Conservation (phyloP, 30 jellyfish, hydroid and myxozoan genomes). For the Cassiopea andromeda region DNA sequence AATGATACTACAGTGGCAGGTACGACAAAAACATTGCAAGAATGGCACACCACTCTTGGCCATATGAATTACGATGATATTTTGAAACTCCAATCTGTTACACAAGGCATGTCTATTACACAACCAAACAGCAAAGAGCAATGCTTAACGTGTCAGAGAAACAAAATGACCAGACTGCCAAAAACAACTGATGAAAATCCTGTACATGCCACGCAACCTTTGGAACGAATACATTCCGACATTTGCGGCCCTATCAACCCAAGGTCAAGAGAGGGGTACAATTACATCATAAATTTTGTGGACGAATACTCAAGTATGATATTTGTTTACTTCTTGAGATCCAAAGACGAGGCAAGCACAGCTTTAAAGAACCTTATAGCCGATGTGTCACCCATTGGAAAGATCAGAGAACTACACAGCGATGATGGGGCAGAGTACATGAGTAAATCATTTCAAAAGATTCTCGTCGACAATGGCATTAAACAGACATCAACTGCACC, state of each 20-base stretch:
- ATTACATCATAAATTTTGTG: conserved; percentile 46
- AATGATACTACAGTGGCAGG: conserved; percentile 14
- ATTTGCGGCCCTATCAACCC: conserved; percentile 54
- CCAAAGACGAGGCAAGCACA: conserved; percentile 43
- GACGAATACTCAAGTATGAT: conserved; percentile 54
- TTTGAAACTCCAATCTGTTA: conserved; percentile 29
- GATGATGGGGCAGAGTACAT: conserved; percentile 27
- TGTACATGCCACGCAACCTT: conserved; percentile 35
- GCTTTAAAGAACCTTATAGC: conserved; percentile 30
- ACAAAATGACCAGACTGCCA: conserved; percentile 55
- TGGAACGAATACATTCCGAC: conserved; percentile 48
- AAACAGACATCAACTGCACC: conserved; percentile 49
- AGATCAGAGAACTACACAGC: conserved; percentile 40
- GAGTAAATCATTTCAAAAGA: conserved; percentile 26
- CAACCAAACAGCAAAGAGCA: conserved; percentile 15
- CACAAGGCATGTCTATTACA: conserved; percentile 56
- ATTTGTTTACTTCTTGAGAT: conserved; percentile 26
- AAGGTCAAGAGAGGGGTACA: conserved; percentile 53
- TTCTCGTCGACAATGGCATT: conserved; percentile 31
- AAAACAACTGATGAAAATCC: conserved; percentile 43
- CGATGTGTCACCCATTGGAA: conserved; percentile 44
- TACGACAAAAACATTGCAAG: conserved; percentile 29
- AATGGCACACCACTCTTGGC: conserved; percentile 61
- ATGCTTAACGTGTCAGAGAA: conserved; percentile 58
- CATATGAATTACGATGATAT: conserved; percentile 66